phyloP scores from a whole-genome alignment of 2,888 invertebrate species.

The Xylota segnis region DNA sequence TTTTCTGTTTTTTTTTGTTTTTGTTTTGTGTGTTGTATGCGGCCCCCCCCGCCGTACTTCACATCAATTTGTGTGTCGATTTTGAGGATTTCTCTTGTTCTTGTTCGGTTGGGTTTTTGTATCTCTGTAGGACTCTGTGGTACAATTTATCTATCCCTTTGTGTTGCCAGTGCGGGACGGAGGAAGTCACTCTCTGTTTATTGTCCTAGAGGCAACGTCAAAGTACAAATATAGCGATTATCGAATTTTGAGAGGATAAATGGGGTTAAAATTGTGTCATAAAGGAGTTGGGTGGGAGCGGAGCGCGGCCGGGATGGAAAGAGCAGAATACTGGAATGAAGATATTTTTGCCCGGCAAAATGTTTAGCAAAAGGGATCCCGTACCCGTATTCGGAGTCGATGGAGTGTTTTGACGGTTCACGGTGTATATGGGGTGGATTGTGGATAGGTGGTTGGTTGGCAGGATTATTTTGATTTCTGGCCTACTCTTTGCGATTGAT shows the following conservation, averaged over 20 bases:
- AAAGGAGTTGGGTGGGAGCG: neutral
- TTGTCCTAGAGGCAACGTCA: constrained; percentile 63
- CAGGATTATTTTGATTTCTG: constrained; percentile 8
- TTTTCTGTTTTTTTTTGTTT: neutral
- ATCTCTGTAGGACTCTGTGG: constrained; percentile 26
- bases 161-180: neutral
- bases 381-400: constrained; percentile 1
- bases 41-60: constrained; percentile 16
- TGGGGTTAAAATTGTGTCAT: constrained; percentile 59
- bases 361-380: neutral
- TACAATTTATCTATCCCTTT: constrained; percentile 11
- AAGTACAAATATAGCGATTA: constrained; percentile 73
- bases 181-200: constrained; percentile 35
- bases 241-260: constrained; percentile 71
- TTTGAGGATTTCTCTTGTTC: constrained; percentile 52
- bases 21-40: constrained; percentile 17
- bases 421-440: neutral
- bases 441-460: neutral
- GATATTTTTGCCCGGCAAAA: neutral
- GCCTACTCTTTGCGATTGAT: constrained; percentile 35
- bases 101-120: constrained; percentile 12
- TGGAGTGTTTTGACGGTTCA: neutral
- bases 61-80: constrained; percentile 73
- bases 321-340: neutral
- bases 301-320: neutral